Conservation (phyloP, 1,140 invertebrate species). For the Portunus trituberculatus region DNA sequence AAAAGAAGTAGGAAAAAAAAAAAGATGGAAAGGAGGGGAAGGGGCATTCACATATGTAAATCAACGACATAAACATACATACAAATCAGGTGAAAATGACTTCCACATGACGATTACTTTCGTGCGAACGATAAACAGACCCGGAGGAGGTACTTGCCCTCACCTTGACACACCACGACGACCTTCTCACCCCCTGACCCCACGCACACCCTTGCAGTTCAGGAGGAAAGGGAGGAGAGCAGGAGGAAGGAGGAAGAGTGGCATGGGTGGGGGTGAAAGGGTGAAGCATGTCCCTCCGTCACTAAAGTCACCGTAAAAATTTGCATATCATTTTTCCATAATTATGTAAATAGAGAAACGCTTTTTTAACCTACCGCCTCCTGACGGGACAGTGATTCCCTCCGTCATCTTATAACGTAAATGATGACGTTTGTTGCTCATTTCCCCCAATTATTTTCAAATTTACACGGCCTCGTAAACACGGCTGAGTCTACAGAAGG, state of each 20-base stretch:
- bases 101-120: constrained; percentile 22
- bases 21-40: no score
- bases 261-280: neutral
- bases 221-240: neutral
- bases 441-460: constrained; percentile 64
- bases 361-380: neutral
- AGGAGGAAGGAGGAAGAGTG: neutral
- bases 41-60: neutral
- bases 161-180: neutral
- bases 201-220: neutral
- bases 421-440: constrained; percentile 60
- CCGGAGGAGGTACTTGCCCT: neutral
- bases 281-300: constrained; percentile 56
- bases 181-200: neutral
- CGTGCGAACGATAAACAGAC: neutral
- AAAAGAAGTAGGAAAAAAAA: neutral
- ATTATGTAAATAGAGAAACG: constrained; percentile 69
- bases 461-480: constrained; percentile 59
- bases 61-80: constrained; percentile 7
- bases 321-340: constrained; percentile 62
- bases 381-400: constrained; percentile 30
- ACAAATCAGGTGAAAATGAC: constrained; percentile 1
- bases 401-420: constrained; percentile 65
- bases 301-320: constrained; percentile 65
- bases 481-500: neutral